Base-by-base conservation (phyloP, 2,797 vertebrate species). In the Melanotaenia nigrans region DNA sequence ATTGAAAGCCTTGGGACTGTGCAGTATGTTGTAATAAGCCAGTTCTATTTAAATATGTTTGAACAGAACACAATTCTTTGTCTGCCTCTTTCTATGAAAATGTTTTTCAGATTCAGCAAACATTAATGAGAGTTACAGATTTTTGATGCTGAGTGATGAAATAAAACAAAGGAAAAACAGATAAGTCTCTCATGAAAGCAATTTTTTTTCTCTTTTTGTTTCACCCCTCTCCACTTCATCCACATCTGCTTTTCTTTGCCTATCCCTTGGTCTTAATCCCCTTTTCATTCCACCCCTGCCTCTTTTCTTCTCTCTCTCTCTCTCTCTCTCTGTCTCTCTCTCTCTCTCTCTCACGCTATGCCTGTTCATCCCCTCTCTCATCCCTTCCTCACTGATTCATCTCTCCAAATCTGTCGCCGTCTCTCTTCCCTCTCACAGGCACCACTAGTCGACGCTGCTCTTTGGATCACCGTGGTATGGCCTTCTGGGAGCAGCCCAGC, bases 371-470 rank as follows among this genome's bases (percentile, higher is more conserved):
- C 71, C 65, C 69, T 73, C 64, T 78, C 85, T 81, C 78, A 77
- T 83, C 68, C 61, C 64, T 68, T 56, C 35, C 71, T 71, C 51
- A 3, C 51, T 47, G 68, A 61, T 33, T 68, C 55, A 64, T 68
- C 60, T 80, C 83, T 85, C 78, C 67, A 84, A 80, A 85, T 89
- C 84, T 81, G 71, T 87, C 76, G 45, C 73, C 36, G 30, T 83
- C 87, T 79, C 81, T 68, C 81, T 76, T 81, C 77, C 66, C 89
- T 93, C 89, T 76, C 51, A 12, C 95, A 99, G 98, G 98, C 94
- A 99, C 97, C 95, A 98, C 97, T 94, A 99, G 97, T 96, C 96
- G 98, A 95, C 97, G 98, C 95, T 99, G 98, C 95, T 97, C 97
- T 88, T 96, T 99, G 95, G 96, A 96, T 95, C 96, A 96, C 93